Conservation (phyloP, 2,888 invertebrate genomes). For the Cryptus armator region DNA sequence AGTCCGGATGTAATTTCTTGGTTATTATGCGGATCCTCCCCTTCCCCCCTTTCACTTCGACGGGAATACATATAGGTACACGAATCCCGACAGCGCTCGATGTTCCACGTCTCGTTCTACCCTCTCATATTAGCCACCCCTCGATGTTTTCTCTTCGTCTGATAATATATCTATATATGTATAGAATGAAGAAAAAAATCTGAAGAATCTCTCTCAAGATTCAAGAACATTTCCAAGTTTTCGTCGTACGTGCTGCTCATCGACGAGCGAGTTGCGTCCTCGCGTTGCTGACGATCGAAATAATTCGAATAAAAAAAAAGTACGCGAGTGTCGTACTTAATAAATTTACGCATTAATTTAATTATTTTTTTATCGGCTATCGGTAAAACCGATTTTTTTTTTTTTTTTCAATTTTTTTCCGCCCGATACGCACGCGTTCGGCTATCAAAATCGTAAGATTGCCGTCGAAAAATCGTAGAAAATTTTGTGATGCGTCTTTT, state of each 20-base stretch:
- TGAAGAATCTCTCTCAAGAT: conserved; percentile 26
- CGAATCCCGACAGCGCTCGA: conserved; percentile 44
- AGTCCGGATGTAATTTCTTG: conserved; percentile 67
- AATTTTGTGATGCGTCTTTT: too few species aligned
- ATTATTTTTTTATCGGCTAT: too few species aligned
- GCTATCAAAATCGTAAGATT: too few species aligned
- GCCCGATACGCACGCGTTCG: too few species aligned
- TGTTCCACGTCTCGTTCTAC: conserved; percentile 10
- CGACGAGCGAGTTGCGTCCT: conserved; percentile 71
- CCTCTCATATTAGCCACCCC: conserved; percentile 39
- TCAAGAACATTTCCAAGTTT: conserved; percentile 21
- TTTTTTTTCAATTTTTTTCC: too few species aligned
- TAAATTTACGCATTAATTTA: too few species aligned
- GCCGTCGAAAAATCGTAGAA: too few species aligned
- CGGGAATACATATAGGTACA: conserved; percentile 47
- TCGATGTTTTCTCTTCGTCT: conserved; percentile 18
- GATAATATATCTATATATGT: neutral
- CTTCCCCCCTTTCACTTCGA: conserved; percentile 36
- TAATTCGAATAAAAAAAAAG: too few species aligned
- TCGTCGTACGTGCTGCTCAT: conserved; percentile 7
- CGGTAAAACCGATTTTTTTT: too few species aligned
- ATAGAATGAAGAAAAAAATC: conserved; percentile 24
- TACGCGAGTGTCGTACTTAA: too few species aligned
- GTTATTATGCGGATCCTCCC: conserved; percentile 63
- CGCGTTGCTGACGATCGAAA: neutral